Conservation (phyloP, 2,888 invertebrate species). For the Abrostola tripartita region DNA sequence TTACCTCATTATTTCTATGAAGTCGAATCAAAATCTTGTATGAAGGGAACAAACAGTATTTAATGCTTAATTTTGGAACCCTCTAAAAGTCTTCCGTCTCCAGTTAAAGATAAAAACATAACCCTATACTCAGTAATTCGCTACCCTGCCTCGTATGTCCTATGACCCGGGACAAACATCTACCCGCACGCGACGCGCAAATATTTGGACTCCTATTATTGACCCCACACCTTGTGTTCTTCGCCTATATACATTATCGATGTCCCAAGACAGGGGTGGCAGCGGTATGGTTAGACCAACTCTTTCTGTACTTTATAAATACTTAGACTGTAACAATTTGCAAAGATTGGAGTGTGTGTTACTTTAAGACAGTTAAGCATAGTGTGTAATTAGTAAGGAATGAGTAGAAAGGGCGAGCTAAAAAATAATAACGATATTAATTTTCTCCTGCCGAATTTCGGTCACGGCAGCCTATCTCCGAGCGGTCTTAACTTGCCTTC, state of each 20-base stretch:
- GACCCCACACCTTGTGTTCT: conserved; percentile 78
- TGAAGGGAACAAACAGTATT: not conserved
- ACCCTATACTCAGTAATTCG: conserved; percentile 27
- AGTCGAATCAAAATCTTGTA: no score
- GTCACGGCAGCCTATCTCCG: no score
- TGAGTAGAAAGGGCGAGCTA: not conserved
- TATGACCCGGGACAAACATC: conserved; percentile 66
- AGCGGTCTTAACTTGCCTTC: no score
- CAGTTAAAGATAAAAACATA: conserved; percentile 58
- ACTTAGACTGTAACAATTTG: no score
- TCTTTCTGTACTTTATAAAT: no score
- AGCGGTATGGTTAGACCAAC: no score
- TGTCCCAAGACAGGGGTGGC: conserved; percentile 20
- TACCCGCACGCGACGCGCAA: conserved; percentile 73
- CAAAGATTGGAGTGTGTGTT: no score
- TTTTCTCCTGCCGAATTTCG: no score
- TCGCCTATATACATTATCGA: conserved; percentile 56
- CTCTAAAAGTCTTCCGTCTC: conserved; percentile 28
- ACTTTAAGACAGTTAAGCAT: no score
- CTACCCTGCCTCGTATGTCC: conserved; percentile 48
- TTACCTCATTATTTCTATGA: no score
- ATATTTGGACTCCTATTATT: conserved; percentile 83
- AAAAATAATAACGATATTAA: no score
- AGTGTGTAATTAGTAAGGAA: no score
- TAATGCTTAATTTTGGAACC: conserved; percentile 4